These are phyloP conservation scores for Acomys russatus DNA, from an alignment of 2,797 vertebrate genomes.

Conservation along the genomic window DNA sequence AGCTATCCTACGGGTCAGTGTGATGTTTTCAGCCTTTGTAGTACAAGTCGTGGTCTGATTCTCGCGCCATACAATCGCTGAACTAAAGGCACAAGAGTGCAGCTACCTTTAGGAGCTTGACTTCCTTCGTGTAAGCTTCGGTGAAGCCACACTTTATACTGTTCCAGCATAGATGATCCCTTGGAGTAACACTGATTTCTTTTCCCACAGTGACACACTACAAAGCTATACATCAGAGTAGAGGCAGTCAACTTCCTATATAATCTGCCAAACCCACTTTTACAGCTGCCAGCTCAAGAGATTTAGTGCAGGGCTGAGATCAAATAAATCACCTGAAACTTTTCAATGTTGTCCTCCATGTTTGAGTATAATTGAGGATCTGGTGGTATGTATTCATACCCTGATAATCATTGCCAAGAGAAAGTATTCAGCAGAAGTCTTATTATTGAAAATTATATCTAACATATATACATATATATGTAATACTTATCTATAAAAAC, in stretches of 20 bases:
- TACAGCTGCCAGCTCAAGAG: background rate
- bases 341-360: background rate
- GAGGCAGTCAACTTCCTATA: background rate
- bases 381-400: background rate
- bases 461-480: background rate
- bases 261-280: background rate
- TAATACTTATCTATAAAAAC: background rate
- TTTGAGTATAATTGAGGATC: background rate
- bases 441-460: background rate
- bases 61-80: background rate
- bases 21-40: background rate
- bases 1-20: background rate
- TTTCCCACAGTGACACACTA: background rate
- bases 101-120: background rate
- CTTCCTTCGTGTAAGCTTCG: background rate
- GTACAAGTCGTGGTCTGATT: background rate
- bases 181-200: background rate
- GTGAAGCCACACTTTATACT: background rate
- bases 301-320: background rate
- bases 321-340: slow-evolving; percentile 12
- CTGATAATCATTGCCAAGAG: background rate
- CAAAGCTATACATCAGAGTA: background rate
- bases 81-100: background rate
- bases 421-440: background rate
- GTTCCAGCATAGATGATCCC: background rate